Conservation (phyloP, 2,888 invertebrate genomes). For the Meghimatium bilineatum region DNA sequence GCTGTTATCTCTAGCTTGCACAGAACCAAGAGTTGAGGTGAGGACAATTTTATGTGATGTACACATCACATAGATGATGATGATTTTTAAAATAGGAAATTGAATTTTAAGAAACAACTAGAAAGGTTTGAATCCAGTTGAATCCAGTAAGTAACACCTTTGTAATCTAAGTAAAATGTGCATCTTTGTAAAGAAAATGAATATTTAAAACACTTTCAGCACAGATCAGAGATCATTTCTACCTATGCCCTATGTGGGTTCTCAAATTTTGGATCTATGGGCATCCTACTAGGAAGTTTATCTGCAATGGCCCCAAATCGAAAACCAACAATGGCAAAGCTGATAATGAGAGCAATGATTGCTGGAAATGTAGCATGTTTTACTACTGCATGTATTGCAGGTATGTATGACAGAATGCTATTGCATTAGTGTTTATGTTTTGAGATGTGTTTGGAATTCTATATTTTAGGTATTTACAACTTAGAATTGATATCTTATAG, state of each 20-base stretch:
- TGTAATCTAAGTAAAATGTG: too few species aligned
- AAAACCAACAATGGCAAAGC: conserved; percentile 59
- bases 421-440: background rate
- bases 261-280: conserved; percentile 72
- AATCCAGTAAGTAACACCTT: too few species aligned
- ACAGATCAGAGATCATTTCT: conserved; percentile 66
- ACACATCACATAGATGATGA: too few species aligned
- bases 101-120: too few species aligned
- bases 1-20: too few species aligned
- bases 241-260: conserved; percentile 74
- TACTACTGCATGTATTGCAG: conserved; percentile 75
- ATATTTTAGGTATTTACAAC: background rate
- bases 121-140: too few species aligned
- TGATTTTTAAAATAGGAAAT: too few species aligned
- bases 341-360: conserved; percentile 73
- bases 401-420: conserved; percentile 46
- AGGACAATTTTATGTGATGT: too few species aligned
- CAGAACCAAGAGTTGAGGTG: too few species aligned
- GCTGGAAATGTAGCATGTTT: conserved; percentile 76
- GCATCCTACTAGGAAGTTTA: conserved; percentile 68
- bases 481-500: too few species aligned
- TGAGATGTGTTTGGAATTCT: background rate
- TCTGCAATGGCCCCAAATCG: conserved; percentile 66
- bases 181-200: background rate
- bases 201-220: conserved; percentile 50